Percentiles rank a stretch among this genome's conserved stretches.
phyloP scores from a whole-genome alignment of 2,113 vertebrate genomes.

The Platichthys flesus region DNA sequence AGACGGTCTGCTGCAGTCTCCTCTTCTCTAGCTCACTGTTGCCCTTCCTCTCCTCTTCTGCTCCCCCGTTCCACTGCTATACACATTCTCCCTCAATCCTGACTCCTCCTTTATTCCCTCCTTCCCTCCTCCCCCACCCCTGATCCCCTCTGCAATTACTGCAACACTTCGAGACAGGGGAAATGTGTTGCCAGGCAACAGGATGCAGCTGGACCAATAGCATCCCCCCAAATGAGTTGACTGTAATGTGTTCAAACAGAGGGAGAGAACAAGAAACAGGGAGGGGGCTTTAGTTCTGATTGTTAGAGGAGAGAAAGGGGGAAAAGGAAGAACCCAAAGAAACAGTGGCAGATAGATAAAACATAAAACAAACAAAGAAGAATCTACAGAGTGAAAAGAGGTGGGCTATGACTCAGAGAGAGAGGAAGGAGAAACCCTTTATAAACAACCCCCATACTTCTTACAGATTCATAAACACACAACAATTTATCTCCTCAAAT shows the following conservation, averaged over 20 bases:
- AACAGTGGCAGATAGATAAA: constrained; percentile 31
- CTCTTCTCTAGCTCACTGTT: constrained; percentile 23
- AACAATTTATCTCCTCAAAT: neutral
- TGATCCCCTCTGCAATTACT: constrained; percentile 79
- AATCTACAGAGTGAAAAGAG: constrained; percentile 18
- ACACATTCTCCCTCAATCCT: constrained; percentile 41
- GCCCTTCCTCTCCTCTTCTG: constrained; percentile 27
- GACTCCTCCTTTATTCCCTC: constrained; percentile 48
- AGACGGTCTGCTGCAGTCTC: constrained; percentile 35
- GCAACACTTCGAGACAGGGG: constrained; percentile 80
- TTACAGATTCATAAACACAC: neutral
- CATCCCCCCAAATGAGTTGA: constrained; percentile 80
- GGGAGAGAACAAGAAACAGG: constrained; percentile 62
- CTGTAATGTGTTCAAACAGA: constrained; percentile 83
- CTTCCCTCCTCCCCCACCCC: constrained; percentile 37
- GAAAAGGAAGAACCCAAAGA: constrained; percentile 61
- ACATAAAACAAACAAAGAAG: constrained; percentile 20
- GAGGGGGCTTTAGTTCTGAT: constrained; percentile 45
- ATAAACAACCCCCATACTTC: neutral
- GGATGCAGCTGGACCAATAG: constrained; percentile 83
- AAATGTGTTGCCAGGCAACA: constrained; percentile 86
- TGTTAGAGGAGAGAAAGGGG: constrained; percentile 53
- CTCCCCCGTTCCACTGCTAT: constrained; percentile 32
- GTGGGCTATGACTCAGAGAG: neutral
- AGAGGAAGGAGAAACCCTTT: neutral